Percentiles rank a stretch among this genome's conserved stretches.
phyloP scores from a whole-genome alignment of 2,888 invertebrate genomes.

The Silvanus unidentatus region DNA sequence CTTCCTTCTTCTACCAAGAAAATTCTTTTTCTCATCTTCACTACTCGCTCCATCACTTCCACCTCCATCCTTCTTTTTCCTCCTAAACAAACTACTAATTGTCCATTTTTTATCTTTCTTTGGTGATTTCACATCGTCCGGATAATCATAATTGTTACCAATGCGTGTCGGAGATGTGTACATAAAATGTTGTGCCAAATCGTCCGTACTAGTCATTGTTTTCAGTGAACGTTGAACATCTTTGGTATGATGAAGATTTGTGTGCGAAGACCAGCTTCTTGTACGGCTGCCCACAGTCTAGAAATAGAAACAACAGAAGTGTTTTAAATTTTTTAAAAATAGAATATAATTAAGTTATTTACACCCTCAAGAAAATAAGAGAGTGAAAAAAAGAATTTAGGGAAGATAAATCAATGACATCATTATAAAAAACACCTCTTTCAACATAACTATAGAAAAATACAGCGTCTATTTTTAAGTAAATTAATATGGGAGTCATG shows the following conservation, averaged over 20 bases:
- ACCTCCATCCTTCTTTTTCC: slow-evolving; percentile 65
- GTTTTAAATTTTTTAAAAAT: not conserved
- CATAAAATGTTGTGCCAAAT: slow-evolving; percentile 27
- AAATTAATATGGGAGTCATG: slow-evolving; percentile 6
- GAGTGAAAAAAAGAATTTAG: no score
- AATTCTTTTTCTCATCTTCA: slow-evolving; percentile 45
- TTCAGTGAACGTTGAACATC: slow-evolving; percentile 26
- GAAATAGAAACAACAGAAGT: slow-evolving; percentile 28
- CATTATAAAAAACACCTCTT: no score
- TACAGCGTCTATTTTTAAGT: slow-evolving; percentile 11
- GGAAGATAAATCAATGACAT: no score
- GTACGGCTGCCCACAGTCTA: slow-evolving; percentile 47
- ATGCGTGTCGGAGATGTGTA: slow-evolving; percentile 39
- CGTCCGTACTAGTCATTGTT: slow-evolving; percentile 42
- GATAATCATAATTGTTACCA: slow-evolving; percentile 49
- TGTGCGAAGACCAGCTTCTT: slow-evolving; percentile 43
- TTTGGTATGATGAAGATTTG: slow-evolving; percentile 37
- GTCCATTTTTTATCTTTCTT: slow-evolving; percentile 73
- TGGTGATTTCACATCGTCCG: slow-evolving; percentile 40
- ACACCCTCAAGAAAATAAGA: not conserved
- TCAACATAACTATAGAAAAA: no score
- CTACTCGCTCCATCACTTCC: slow-evolving; percentile 54
- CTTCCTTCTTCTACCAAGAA: slow-evolving; percentile 43
- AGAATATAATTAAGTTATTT: slow-evolving; percentile 1
- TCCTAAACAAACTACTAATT: slow-evolving; percentile 69